Conservation (phyloP, 2,113 vertebrate species). For the Fregata magnificens region DNA sequence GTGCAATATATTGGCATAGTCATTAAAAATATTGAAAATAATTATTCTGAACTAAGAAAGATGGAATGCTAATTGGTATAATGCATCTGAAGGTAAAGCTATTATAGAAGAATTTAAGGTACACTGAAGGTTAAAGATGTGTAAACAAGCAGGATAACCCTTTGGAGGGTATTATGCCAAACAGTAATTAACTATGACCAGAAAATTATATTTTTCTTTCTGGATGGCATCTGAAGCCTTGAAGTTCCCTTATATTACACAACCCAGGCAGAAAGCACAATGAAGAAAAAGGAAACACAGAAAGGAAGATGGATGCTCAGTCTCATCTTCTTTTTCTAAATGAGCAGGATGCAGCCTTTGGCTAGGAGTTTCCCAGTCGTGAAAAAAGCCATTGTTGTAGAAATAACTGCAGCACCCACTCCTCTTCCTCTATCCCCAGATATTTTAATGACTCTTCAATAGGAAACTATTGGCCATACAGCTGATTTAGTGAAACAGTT, state of each 20-base stretch:
- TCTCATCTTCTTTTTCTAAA: not conserved
- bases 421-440: not conserved
- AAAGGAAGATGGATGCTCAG: not conserved
- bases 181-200: not conserved
- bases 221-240: not conserved
- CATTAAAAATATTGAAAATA: not conserved
- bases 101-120: not conserved
- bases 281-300: not conserved
- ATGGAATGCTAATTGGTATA: not conserved
- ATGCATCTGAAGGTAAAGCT: not conserved
- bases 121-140: not conserved
- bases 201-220: not conserved
- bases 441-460: not conserved
- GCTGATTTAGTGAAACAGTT: not conserved
- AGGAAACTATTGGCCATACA: not conserved
- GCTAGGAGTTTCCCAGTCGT: not conserved
- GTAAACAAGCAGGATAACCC: not conserved
- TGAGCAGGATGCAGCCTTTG: not conserved
- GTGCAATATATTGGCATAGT: not conserved
- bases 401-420: not conserved
- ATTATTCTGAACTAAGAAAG: not conserved
- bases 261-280: not conserved
- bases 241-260: not conserved
- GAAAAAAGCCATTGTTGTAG: not conserved
- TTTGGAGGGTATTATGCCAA: not conserved